Percentiles rank a stretch among this genome's conserved stretches.
Evolutionary conservation across 1,140 invertebrate genomes (phyloP).

Genomic region (Nasonia giraulti): DNA sequence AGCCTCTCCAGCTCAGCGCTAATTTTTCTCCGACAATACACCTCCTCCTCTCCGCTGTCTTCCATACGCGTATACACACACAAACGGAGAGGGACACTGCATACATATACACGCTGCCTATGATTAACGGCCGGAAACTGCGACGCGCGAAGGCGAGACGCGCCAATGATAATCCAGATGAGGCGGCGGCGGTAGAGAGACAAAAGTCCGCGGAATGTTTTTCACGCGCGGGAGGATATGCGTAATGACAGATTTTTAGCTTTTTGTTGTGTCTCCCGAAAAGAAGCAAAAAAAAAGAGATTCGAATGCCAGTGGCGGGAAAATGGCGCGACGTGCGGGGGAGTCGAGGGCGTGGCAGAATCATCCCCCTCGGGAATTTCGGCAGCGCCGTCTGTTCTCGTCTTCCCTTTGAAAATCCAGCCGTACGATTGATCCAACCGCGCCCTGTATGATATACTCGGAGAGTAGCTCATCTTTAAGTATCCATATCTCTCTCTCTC

Average conservation of each 20-base stretch:
- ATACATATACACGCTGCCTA: not conserved
- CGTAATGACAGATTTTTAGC: not conserved
- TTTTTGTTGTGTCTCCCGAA: not conserved
- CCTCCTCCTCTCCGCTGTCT: not conserved
- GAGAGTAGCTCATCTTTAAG: not conserved
- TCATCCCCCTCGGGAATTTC: not conserved
- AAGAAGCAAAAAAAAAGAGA: not conserved
- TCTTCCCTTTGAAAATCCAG: not conserved
- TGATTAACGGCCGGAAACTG: constrained; percentile 28
- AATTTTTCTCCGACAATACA: constrained; percentile 37
- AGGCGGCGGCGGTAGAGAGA: not conserved
- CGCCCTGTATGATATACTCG: not conserved
- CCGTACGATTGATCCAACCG: not conserved
- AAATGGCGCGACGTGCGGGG: too few species aligned
- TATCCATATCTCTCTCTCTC: not conserved
- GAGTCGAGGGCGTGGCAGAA: not conserved
- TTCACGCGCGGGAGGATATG: not conserved
- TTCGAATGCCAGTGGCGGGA: too few species aligned
- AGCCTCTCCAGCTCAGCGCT: constrained; percentile 21
- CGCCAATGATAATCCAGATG: constrained; percentile 9
- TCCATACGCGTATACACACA: not conserved
- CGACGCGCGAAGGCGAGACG: not conserved
- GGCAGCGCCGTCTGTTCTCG: not conserved
- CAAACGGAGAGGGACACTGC: too few species aligned
- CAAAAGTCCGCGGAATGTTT: not conserved